Base-by-base conservation (phyloP, 1,140 invertebrate species). In the Zaprionus tsacasi region DNA sequence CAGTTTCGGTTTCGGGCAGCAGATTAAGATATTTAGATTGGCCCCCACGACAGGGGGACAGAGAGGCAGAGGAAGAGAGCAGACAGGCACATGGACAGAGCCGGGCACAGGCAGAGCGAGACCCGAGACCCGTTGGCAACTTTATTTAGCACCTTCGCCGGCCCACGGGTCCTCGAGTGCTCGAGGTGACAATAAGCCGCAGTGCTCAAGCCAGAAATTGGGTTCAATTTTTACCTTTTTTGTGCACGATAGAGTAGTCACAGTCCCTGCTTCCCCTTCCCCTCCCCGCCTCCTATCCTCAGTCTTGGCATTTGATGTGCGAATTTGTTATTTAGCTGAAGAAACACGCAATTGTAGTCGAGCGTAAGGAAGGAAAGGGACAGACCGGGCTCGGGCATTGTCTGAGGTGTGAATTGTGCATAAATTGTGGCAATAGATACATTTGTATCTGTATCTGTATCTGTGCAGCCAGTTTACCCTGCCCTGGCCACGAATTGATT, bases 21-120 rank as follows among this genome's bases (percentile, higher is more conserved):
- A 89, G 89, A 91, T 91, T 91, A 91, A 91, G 89, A 91, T 91
- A 91, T 91, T 91, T 91, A 90, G 87, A 90, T 91, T 88, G 85
- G 81, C 52, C 78, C 78, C 78, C 74, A 81, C 74, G 75, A 88
- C 80, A 48, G 13, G 13, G 25, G n/a, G 33, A 58, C 21, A 25
- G 12, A 10, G 50, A 71, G 35, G 36, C 72, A 64, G 74, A 48
- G 38, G 27, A 43, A 50, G 33, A 68, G 70, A 1, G 1, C 4
- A 12, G 25, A 21, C 21, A 10, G 48, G 25, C 33, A 27, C 21
- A 21, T 21, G 21, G 15, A 48, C 27, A 8, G 52, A 55, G 36
- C 21, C 55, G 38, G 27, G 27, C 21, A 21, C 21, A 78, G 76
- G 78, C 73, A 70, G 57, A 61, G 72, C 21, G 21, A 21, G 21